Evolutionary conservation across 2,888 invertebrate genomes (phyloP).

Genomic region (Eristalis arbustorum): DNA sequence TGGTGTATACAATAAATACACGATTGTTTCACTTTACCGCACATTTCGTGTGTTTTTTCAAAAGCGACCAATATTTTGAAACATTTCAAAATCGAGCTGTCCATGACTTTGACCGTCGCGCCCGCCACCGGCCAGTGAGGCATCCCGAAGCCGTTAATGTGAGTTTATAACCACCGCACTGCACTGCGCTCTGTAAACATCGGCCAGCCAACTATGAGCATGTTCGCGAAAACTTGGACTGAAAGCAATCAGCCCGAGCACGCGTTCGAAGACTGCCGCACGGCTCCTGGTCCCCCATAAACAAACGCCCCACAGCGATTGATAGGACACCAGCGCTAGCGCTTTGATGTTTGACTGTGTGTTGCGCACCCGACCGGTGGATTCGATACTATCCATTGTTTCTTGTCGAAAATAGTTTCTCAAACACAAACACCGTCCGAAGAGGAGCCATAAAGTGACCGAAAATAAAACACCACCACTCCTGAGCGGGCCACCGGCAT

Average conservation of each 20-base stretch:
- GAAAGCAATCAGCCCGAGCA: background rate
- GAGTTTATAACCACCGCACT: background rate
- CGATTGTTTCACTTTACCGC: slow-evolving; percentile 31
- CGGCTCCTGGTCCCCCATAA: slow-evolving; percentile 30
- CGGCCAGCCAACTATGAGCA: slow-evolving; percentile 25
- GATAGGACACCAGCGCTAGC: slow-evolving; percentile 26
- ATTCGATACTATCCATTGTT: slow-evolving; percentile 42
- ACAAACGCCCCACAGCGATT: slow-evolving; percentile 37
- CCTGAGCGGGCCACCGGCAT: background rate
- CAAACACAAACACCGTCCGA: slow-evolving; percentile 17
- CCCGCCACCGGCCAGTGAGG: background rate
- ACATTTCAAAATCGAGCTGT: slow-evolving; percentile 19
- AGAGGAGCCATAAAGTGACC: slow-evolving; percentile 9
- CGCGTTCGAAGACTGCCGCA: slow-evolving; percentile 8
- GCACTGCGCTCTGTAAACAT: slow-evolving; percentile 43
- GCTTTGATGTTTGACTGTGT: slow-evolving; percentile 47
- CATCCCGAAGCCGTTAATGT: slow-evolving; percentile 12
- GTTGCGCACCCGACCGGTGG: background rate
- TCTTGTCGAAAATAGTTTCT: slow-evolving; percentile 33
- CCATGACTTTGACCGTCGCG: slow-evolving; percentile 43
- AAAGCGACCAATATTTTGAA: slow-evolving; percentile 34
- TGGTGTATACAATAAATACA: slow-evolving; percentile 33
- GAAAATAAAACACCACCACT: slow-evolving; percentile 3
- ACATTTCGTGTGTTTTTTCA: slow-evolving; percentile 17
- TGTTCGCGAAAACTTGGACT: background rate